Percentiles rank a stretch among this genome's conserved stretches.
Conservation (phyloP, 2,797 vertebrate species). For the Gymnodraco acuticeps region DNA sequence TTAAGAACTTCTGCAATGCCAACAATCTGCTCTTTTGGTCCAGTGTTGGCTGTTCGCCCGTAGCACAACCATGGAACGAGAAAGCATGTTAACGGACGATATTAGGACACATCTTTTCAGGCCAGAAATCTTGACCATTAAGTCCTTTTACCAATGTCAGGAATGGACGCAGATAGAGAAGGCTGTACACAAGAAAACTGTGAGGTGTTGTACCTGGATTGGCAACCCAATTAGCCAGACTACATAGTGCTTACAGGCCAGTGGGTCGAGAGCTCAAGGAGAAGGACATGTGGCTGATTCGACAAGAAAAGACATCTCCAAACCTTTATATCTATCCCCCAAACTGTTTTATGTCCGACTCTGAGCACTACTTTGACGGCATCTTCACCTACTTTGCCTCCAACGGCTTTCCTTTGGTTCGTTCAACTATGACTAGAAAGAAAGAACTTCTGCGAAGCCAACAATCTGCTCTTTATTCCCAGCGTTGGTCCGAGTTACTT, state of each 20-base stretch:
- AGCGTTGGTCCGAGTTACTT: conserved; percentile 91
- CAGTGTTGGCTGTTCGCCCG: conserved; percentile 88
- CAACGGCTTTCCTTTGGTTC: conserved; percentile 93
- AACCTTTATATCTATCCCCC: no score
- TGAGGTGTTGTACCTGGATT: conserved; percentile 89
- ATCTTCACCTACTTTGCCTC: conserved; percentile 94
- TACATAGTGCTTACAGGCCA: conserved; percentile 89
- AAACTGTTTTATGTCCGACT: no score
- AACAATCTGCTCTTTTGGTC: conserved; percentile 92
- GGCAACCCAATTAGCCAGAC: conserved; percentile 86
- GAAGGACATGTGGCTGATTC: conserved; percentile 89
- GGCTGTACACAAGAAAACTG: conserved; percentile 88
- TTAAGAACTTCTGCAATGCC: conserved; percentile 89
- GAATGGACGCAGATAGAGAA: conserved; percentile 93
- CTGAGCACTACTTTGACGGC: conserved; percentile 84
- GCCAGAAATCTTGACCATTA: conserved; percentile 89
- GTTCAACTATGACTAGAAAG: conserved; percentile 92
- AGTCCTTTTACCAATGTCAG: conserved; percentile 93
- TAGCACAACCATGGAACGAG: conserved; percentile 94
- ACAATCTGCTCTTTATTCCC: conserved; percentile 91
- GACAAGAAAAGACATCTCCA: no score
- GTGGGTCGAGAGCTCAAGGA: conserved; percentile 92
- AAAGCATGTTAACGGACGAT: conserved; percentile 91
- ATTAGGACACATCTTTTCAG: conserved; percentile 91
- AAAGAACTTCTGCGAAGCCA: conserved; percentile 88